Evolutionary conservation across 2,797 vertebrate species (phyloP).

Genomic region (Sylvilagus floridanus): DNA sequence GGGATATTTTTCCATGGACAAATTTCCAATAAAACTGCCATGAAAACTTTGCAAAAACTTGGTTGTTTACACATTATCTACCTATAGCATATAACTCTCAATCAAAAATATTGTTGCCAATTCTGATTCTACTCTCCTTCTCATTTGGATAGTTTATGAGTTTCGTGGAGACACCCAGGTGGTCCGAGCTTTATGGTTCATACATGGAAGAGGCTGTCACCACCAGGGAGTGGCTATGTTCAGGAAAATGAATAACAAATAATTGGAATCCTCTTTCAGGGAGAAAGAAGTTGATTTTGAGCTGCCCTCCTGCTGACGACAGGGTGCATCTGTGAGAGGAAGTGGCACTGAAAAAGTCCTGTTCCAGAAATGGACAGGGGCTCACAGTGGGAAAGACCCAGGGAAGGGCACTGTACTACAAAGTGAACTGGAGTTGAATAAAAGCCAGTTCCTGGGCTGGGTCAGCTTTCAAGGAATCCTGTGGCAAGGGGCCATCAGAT

Average conservation of each 20-base stretch:
- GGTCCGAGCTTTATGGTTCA: neutral
- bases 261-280: neutral
- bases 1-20: neutral
- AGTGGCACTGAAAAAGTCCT: no score
- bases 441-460: neutral
- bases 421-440: neutral
- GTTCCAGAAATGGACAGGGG: no score
- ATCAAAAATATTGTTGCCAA: neutral
- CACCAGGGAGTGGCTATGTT: neutral
- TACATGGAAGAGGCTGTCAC: neutral
- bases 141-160: neutral
- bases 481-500: neutral
- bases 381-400: neutral
- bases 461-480: neutral
- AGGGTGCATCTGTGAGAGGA: no score
- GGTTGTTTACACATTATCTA: neutral
- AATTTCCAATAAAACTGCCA: neutral
- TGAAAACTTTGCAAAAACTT: neutral
- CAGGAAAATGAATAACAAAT: neutral
- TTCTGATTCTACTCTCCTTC: neutral
- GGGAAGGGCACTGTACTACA: neutral
- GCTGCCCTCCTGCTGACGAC: neutral
- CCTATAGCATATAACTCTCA: neutral
- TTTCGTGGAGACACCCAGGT: neutral
- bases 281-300: neutral